These are phyloP conservation scores for Caenorhabditis drosophilae DNA, from an alignment of 2,888 invertebrate genomes.

Conservation along the genomic window DNA sequence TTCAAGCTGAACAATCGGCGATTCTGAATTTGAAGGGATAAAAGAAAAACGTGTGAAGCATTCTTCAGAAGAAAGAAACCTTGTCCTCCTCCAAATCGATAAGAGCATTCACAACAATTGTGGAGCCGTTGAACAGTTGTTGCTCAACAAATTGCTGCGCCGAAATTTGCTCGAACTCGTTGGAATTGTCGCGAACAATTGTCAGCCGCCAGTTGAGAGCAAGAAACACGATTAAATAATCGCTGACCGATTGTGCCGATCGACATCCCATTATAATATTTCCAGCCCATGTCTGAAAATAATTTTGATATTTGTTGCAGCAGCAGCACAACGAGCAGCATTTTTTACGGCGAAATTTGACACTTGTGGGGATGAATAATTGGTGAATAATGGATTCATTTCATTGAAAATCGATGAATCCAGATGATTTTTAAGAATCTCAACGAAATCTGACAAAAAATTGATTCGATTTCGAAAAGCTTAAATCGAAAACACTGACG, in stretches of 20 bases:
- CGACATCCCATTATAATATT: conserved; percentile 70
- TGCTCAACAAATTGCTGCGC: neutral
- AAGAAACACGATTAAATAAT: conserved; percentile 70
- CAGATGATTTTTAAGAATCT: no score
- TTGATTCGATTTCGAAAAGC: no score
- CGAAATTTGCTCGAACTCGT: neutral
- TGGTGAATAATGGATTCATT: conserved; percentile 8
- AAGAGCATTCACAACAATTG: neutral
- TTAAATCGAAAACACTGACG: neutral
- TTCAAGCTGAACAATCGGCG: conserved; percentile 72
- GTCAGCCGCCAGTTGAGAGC: conserved; percentile 12
- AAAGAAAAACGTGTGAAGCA: no score
- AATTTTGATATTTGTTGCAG: neutral
- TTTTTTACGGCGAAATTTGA: conserved; percentile 41
- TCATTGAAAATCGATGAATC: no score
- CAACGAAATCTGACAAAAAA: no score
- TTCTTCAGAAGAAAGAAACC: no score
- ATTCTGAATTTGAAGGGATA: no score
- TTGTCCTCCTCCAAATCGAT: neutral
- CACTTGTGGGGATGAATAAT: conserved; percentile 71
- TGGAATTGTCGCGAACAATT: neutral
- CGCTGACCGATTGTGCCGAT: conserved; percentile 25
- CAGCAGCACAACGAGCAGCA: no score
- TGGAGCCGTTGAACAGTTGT: neutral
- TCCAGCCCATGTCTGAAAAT: conserved; percentile 45